Conservation (phyloP, 2,797 vertebrate species). For the Parauchenoglanis ngamensis region DNA sequence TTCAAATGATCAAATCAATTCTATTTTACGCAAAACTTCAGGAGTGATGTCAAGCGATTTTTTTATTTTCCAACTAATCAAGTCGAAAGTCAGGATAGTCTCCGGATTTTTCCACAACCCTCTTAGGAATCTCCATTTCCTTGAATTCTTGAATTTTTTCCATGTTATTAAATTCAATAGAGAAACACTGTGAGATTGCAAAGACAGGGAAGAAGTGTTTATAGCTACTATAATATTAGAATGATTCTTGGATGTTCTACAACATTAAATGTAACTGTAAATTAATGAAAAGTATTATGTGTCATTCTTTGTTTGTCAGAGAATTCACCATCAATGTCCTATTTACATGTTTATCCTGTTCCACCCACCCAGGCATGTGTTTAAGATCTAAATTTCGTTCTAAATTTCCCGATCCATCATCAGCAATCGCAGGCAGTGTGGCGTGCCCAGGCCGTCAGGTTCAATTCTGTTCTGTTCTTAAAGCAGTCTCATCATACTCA, state of each 20-base stretch:
- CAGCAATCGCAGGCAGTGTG: not conserved
- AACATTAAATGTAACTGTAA: not conserved
- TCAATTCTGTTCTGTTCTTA: not conserved
- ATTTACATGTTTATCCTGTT: not conserved
- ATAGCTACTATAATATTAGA: not conserved
- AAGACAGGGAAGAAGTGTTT: not conserved
- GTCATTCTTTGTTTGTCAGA: not conserved
- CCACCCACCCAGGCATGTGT: not conserved
- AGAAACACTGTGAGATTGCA: no score
- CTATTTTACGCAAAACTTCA: not conserved
- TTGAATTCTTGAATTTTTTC: no score
- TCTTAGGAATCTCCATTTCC: not conserved
- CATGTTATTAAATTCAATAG: no score
- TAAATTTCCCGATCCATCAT: not conserved
- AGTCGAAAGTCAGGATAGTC: not conserved
- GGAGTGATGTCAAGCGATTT: not conserved
- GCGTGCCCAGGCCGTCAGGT: not conserved
- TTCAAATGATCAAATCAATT: no score
- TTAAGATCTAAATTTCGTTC: not conserved
- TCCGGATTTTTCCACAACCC: not conserved
- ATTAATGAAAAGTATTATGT: not conserved
- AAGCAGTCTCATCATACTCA: not conserved
- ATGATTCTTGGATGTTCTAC: not conserved
- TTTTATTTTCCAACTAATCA: not conserved
- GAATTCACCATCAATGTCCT: not conserved